These are phyloP conservation scores for Apus apus DNA, from an alignment of 2,113 vertebrate species.

Conservation along the genomic window DNA sequence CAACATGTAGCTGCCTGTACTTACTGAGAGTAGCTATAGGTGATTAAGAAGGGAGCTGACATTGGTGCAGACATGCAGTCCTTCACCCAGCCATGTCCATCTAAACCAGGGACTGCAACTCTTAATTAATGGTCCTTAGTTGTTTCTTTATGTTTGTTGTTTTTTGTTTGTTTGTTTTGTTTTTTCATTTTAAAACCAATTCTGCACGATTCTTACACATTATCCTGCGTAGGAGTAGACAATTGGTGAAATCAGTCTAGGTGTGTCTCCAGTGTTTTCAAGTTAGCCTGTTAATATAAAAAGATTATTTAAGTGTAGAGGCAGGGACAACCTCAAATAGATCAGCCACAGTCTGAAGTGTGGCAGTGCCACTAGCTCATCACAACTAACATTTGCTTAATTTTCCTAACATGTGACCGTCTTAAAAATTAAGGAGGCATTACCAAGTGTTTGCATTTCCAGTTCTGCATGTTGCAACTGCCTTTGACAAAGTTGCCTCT, in stretches of 20 bases:
- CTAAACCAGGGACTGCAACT: neutral
- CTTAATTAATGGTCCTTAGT: neutral
- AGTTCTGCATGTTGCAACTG: neutral
- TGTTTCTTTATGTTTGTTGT: neutral
- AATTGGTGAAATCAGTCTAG: neutral
- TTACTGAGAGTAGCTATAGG: too few relatives aligned
- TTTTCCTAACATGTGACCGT: rapidly evolving
- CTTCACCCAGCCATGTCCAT: neutral
- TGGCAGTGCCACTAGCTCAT: neutral
- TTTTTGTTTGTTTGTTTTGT: too few relatives aligned
- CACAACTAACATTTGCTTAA: too few relatives aligned
- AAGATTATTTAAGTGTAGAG: neutral
- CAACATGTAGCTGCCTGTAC: too few relatives aligned
- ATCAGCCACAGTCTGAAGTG: rapidly evolving
- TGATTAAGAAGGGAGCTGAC: neutral
- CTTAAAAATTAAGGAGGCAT: neutral
- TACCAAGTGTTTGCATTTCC: neutral
- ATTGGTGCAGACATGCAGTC: rapidly evolving
- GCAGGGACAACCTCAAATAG: neutral
- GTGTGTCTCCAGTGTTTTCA: neutral
- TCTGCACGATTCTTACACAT: neutral
- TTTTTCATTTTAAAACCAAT: neutral
- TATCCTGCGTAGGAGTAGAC: neutral
- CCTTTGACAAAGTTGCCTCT: rapidly evolving
- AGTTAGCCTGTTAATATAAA: neutral